Base-by-base conservation (phyloP, 2,113 vertebrate species). In the Lethenteron reissneri region DNA sequence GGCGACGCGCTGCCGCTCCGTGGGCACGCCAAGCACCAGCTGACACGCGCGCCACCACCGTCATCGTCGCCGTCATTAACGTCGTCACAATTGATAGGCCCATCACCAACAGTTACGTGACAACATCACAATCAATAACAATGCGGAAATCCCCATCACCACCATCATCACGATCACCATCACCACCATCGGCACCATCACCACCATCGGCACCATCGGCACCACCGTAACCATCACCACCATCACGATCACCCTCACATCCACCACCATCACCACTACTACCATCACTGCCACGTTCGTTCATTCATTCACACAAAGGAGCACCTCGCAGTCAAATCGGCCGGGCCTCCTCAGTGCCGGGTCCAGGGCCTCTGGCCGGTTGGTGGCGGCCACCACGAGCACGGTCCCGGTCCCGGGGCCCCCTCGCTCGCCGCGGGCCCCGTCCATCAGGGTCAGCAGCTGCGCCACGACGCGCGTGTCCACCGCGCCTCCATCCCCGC, bases 251-350 rank as follows among this genome's bases (percentile, higher is more conserved):
- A 41, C 41, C 41, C 7, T 41, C 41, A 41, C 41, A 41, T 41
- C 25, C 25, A 41, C 41, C 41, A 6, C 41, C 41, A 41, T 41
- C 41, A 41, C 41, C 41, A 41, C 41, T 41, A 41, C 41, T 6
- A 41, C 41, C 41, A 41, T 41, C 41, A 7, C 41, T 41, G 41
- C 41, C 41, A 41, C 41, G 41, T 41, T 41, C 41, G 41, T 41
- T 41, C 41, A 41, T 41, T 41, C 41, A 41, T 41, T 7, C 41
- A 41, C 41, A 68, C 15, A 68, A 68, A 8, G 19, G 19, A 68
- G 72, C 71, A 95, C 94, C 86, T 99, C 94, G 81, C 85, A 81
- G 80, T 97, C 94, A 72, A 97, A 87, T 12, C 94, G 82, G 4
- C 94, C 92, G 1, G 92, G 88, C 73, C 94, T 81, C 69, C 94